Conservation (phyloP, 1,140 invertebrate species). For the Patella vulgata region DNA sequence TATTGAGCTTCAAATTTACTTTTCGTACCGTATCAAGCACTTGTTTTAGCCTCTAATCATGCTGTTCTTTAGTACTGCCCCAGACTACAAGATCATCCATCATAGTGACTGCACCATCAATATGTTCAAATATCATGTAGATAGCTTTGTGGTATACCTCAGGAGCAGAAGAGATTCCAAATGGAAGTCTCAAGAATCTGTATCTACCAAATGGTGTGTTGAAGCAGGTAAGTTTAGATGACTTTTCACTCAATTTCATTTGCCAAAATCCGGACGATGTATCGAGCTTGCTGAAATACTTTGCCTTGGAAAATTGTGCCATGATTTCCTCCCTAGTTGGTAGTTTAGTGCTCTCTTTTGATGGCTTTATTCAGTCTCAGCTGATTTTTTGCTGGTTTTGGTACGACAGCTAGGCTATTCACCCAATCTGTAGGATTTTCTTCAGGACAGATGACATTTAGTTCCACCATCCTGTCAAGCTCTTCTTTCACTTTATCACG, state of each 20-base stretch:
- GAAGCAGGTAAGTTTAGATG: conserved; percentile 44
- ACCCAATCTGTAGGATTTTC: conserved; percentile 67
- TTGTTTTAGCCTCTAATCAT: conserved; percentile 51
- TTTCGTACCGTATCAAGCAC: conserved; percentile 53
- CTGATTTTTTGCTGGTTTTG: conserved; percentile 61
- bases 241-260: conserved; percentile 60
- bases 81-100: conserved; percentile 63
- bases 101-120: conserved; percentile 54
- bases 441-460: conserved; percentile 24
- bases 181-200: conserved; percentile 54
- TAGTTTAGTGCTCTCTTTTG: conserved; percentile 13
- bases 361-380: too few species aligned
- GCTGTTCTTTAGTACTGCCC: conserved; percentile 44
- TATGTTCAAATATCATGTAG: conserved; percentile 50
- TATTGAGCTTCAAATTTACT: conserved; percentile 19
- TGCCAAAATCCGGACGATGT: conserved; percentile 51
- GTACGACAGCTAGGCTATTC: conserved; percentile 64
- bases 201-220: conserved; percentile 59
- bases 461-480: conserved; percentile 11
- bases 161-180: conserved; percentile 48
- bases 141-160: conserved; percentile 56
- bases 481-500: conserved; percentile 14
- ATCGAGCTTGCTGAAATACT: conserved; percentile 39
- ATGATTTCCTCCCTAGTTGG: conserved; percentile 28
- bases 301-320: conserved; percentile 55